Evolutionary conservation across 2,888 invertebrate genomes (phyloP).

Genomic region (Phortica magna): DNA sequence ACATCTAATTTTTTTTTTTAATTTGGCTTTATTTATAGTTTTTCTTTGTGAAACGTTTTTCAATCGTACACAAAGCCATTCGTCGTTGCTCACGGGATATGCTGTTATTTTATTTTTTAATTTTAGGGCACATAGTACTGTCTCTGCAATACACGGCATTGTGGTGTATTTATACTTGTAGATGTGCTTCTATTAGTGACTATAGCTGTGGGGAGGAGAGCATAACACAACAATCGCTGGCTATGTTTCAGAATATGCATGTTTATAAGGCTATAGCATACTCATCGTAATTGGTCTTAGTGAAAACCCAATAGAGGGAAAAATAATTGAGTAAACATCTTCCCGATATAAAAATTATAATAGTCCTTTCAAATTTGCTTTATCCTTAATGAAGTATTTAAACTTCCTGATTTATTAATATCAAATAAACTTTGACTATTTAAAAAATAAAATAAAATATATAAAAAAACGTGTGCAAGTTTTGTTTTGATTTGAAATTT

Average conservation of each 20-base stretch:
- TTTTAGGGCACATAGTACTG: neutral
- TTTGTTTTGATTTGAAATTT: constrained; percentile 65
- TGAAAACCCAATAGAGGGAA: too few species aligned
- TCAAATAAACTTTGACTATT: too few species aligned
- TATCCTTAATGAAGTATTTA: too few species aligned
- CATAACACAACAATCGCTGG: neutral
- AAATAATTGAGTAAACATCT: too few species aligned
- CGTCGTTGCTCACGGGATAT: neutral
- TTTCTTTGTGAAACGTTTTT: neutral
- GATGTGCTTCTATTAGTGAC: neutral
- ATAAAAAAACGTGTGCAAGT: too few species aligned
- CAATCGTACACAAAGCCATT: neutral
- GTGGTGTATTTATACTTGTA: neutral
- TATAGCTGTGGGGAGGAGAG: neutral
- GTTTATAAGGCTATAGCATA: neutral
- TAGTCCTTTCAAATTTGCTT: too few species aligned
- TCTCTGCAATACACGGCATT: neutral
- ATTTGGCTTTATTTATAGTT: neutral
- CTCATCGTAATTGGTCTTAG: too few species aligned
- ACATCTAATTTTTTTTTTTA: too few species aligned
- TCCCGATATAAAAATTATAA: too few species aligned
- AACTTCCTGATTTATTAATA: too few species aligned
- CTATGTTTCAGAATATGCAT: neutral
- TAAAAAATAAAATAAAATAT: too few species aligned
- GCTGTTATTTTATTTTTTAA: neutral